phyloP scores from a whole-genome alignment of 2,113 vertebrate species.

The Fulica atra region DNA sequence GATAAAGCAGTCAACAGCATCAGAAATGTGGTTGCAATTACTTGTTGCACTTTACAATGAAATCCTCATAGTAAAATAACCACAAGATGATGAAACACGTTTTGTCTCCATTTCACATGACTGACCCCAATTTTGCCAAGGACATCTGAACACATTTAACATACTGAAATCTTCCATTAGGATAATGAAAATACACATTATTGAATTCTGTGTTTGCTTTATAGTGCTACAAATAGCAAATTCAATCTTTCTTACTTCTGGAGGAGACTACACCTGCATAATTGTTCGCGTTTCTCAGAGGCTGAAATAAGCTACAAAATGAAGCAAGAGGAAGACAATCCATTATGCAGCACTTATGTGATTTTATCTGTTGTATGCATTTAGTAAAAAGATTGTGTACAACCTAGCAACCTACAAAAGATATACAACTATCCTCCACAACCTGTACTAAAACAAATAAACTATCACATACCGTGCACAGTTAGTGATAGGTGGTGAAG shows the following conservation, averaged over 20 bases:
- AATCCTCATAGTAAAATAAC: conserved; percentile 57
- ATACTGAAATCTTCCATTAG: conserved; percentile 58
- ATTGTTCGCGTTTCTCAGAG: conserved; percentile 35
- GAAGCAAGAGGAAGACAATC: not conserved
- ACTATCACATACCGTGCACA: not conserved
- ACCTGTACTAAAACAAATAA: not conserved
- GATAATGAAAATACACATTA: conserved; percentile 54
- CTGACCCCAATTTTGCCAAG: conserved; percentile 61
- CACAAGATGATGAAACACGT: conserved; percentile 32
- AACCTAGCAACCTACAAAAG: not conserved
- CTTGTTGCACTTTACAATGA: conserved; percentile 65
- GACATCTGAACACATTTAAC: conserved; percentile 60
- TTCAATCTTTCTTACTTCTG: conserved; percentile 58
- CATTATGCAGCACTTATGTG: not conserved
- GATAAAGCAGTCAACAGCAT: conserved; percentile 51
- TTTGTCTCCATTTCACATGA: conserved; percentile 46
- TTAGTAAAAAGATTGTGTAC: not conserved
- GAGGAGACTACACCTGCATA: conserved; percentile 51
- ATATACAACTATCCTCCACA: not conserved
- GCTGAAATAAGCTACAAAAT: conserved; percentile 13
- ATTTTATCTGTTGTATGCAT: conserved; percentile 28
- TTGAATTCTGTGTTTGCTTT: conserved; percentile 50
- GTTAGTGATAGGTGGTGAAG: not conserved
- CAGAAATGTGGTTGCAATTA: conserved; percentile 56
- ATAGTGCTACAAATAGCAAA: conserved; percentile 56